Base-by-base conservation (phyloP, 2,113 vertebrate genomes). In the Gambusia affinis region DNA sequence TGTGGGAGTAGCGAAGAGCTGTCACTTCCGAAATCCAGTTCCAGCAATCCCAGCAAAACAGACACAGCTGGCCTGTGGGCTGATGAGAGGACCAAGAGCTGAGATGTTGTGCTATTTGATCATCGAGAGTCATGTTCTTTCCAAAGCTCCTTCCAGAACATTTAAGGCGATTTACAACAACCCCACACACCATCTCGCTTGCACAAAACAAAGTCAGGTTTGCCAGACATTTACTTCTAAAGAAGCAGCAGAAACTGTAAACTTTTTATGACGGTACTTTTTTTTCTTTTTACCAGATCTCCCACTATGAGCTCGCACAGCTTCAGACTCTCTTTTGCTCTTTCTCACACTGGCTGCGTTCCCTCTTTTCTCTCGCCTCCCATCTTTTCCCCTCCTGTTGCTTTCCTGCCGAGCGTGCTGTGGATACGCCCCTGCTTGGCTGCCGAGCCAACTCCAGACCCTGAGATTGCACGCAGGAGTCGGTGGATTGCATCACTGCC, bases 401-500 rank as follows among this genome's bases (percentile, higher is more conserved):
- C 82, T 91, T 83, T 85, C 86, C 83, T 82, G 77, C 88, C 72
- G 82, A 83, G 88, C 73, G 42, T 70, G 72, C 67, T 75, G 83
- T 30, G 88, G 84, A 75, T 81, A 92, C 89, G 85, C 91, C 93
- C 87, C 91, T 87, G 85, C 88, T 86, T 82, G 81, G 82, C 83
- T 85, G 79, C 81, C 61, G 78, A 78, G 83, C 81, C 68, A 68
- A 87, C 87, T 87, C 90, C 89, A 91, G 88, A 86, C 89, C 81
- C 85, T 85, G 89, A 83, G 91, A 95, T 95, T 94, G 93, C 94
- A 78, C 64, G 73, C 89, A 87, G 90, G 90, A 93, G 91, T 91
- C 78, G 37, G 76, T 81, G 91, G 83, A 94, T 94, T 94, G 93
- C 94, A 94, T 94, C 94, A 94, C 91, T 83, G 92, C 78, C 87